Percentiles rank a stretch among this genome's conserved stretches.
Evolutionary conservation across 2,797 vertebrate genomes (phyloP).

Genomic region (Sylvia borin): DNA sequence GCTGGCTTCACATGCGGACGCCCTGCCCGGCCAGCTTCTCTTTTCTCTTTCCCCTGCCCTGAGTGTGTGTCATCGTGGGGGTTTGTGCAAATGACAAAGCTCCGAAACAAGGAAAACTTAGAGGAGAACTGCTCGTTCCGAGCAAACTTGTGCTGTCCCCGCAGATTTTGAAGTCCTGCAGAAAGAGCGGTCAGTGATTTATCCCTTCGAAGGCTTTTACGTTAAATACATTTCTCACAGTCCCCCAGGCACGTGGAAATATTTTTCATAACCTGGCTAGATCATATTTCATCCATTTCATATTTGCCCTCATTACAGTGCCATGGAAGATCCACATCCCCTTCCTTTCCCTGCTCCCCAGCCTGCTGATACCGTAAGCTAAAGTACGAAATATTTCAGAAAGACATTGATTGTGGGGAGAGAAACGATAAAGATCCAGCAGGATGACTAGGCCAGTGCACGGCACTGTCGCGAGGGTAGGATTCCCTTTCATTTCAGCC

Average conservation of each 20-base stretch:
- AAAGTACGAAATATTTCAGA: not conserved
- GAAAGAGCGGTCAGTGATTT: slow-evolving; percentile 43
- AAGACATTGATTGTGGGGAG: not conserved
- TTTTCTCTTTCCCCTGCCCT: not conserved
- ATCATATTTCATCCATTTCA: not conserved
- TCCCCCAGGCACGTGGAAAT: not conserved
- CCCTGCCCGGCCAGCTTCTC: not conserved
- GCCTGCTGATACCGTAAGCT: not conserved
- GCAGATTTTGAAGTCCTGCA: not conserved
- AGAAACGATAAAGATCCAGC: not conserved
- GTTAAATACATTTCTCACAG: slow-evolving; percentile 15
- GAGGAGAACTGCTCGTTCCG: not conserved
- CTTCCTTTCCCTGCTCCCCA: not conserved
- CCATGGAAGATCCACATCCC: not conserved
- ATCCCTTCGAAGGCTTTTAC: slow-evolving; percentile 1
- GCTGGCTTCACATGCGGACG: not conserved
- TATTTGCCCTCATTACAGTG: not conserved
- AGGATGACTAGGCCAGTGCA: not conserved
- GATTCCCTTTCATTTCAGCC: not conserved
- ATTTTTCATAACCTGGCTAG: not conserved
- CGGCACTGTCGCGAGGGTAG: not conserved
- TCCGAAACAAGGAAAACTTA: slow-evolving; percentile 8
- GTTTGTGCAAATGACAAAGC: slow-evolving; percentile 39
- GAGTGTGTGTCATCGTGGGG: not conserved
- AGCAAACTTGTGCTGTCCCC: not conserved